Evolutionary conservation across 2,888 invertebrate genomes (phyloP).

Genomic region (Lycia hirtaria): DNA sequence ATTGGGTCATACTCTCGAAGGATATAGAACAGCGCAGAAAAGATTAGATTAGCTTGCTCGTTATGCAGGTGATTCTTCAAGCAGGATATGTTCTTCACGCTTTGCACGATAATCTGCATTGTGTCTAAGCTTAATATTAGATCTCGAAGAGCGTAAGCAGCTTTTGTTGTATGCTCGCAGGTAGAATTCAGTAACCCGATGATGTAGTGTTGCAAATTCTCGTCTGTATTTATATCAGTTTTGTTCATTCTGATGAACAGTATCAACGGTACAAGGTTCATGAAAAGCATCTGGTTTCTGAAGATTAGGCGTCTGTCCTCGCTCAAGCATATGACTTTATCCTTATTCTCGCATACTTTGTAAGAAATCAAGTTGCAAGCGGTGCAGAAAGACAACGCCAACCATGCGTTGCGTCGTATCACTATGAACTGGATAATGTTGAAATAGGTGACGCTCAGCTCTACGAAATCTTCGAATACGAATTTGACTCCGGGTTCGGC

Average conservation of each 20-base stretch:
- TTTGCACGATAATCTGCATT: constrained; percentile 76
- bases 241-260: constrained; percentile 59
- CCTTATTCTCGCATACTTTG: constrained; percentile 55
- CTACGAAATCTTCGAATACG: constrained; percentile 64
- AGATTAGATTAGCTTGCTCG: constrained; percentile 87
- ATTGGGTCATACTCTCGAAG: constrained; percentile 82
- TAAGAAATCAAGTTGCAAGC: constrained; percentile 65
- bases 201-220: constrained; percentile 85
- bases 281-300: constrained; percentile 86
- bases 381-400: constrained; percentile 68
- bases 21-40: constrained; percentile 87
- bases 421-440: constrained; percentile 63
- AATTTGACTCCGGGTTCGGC: constrained; percentile 61
- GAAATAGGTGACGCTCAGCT: constrained; percentile 62
- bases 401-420: constrained; percentile 57
- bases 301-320: constrained; percentile 63
- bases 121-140: constrained; percentile 74
- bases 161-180: constrained; percentile 87
- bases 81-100: constrained; percentile 85
- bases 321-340: constrained; percentile 44
- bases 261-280: constrained; percentile 87
- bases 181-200: constrained; percentile 86
- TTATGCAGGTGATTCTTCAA: constrained; percentile 84
- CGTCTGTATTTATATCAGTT: constrained; percentile 61
- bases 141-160: constrained; percentile 86